Conservation (phyloP, 2,888 invertebrate genomes). For the Erynnis tages region DNA sequence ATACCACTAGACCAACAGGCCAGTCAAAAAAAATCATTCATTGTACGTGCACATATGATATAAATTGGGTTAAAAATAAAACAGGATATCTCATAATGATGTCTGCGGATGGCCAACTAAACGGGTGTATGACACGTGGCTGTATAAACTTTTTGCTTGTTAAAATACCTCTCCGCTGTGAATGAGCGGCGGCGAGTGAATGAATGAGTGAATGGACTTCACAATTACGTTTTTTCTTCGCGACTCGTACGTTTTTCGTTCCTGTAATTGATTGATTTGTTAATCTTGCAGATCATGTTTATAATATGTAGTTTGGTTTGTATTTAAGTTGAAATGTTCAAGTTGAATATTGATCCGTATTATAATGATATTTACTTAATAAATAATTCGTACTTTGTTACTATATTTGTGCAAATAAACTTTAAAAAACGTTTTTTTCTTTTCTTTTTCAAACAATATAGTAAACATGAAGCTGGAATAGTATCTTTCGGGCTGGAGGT, state of each 20-base stretch:
- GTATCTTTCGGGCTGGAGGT: too few relatives aligned
- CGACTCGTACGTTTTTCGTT: not conserved
- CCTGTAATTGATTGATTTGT: slow-evolving; percentile 23
- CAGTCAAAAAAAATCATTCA: too few relatives aligned
- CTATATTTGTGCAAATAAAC: too few relatives aligned
- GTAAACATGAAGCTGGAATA: too few relatives aligned
- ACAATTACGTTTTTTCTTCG: slow-evolving; percentile 17
- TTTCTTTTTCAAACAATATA: too few relatives aligned
- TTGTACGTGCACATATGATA: too few relatives aligned
- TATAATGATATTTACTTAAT: too few relatives aligned
- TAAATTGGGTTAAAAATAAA: too few relatives aligned
- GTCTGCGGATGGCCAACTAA: not conserved
- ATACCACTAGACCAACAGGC: too few relatives aligned
- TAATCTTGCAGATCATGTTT: slow-evolving; percentile 10
- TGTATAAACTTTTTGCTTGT: slow-evolving; percentile 25
- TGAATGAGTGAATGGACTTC: slow-evolving; percentile 21
- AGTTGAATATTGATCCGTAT: not conserved
- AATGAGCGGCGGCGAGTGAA: slow-evolving; percentile 17
- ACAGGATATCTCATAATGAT: not conserved
- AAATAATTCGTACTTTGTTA: too few relatives aligned
- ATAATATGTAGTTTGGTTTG: not conserved
- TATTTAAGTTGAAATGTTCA: not conserved
- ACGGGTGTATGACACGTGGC: slow-evolving; percentile 11
- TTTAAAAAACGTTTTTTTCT: too few relatives aligned
- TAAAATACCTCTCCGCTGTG: slow-evolving; percentile 21